A percentile compares a stretch with the other conserved stretches of the same genome.
These are phyloP conservation scores for Zaprionus bogoriensis DNA, from an alignment of 2,888 invertebrate species.

Conservation along the genomic window DNA sequence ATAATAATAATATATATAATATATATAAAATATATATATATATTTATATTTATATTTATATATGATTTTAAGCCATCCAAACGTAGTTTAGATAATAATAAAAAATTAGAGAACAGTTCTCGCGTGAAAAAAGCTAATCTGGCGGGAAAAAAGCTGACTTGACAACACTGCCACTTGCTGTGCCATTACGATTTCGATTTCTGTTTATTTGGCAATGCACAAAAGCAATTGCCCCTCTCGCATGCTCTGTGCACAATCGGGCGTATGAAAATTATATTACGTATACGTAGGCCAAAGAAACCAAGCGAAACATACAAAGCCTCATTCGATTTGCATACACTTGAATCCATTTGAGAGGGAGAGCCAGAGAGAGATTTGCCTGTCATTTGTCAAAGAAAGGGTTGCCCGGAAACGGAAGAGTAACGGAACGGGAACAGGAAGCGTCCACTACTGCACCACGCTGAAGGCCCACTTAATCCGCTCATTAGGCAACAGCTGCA, in stretches of 20 bases:
- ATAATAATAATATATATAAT: too few relatives aligned
- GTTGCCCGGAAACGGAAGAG: conserved; percentile 32
- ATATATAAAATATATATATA: too few relatives aligned
- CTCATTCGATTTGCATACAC: conserved; percentile 12
- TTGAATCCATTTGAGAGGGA: conserved; percentile 17
- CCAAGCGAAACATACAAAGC: neutral
- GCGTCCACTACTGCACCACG: conserved; percentile 3
- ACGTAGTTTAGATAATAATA: too few relatives aligned
- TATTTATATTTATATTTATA: too few relatives aligned
- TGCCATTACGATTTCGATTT: conserved; percentile 34
- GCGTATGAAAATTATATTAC: conserved; percentile 19
- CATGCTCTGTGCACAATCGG: neutral
- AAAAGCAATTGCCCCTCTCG: conserved; percentile 17
- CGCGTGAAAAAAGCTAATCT: too few relatives aligned
- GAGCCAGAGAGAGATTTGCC: too few relatives aligned
- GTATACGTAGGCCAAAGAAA: conserved; percentile 4
- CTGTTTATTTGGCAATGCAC: conserved; percentile 40
- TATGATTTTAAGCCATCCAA: too few relatives aligned
- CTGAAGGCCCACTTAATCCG: conserved; percentile 51
- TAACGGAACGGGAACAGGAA: conserved; percentile 13
- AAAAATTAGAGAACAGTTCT: too few relatives aligned
- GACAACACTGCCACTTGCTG: conserved; percentile 25
- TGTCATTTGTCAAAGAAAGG: conserved; percentile 25
- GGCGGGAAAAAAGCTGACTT: too few relatives aligned
- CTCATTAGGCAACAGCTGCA: conserved; percentile 73